Evolutionary conservation across 2,797 vertebrate species (phyloP), one percentile per base, ranked within the genome.

Genomic region (Petrocephalus sullivani): DNA sequence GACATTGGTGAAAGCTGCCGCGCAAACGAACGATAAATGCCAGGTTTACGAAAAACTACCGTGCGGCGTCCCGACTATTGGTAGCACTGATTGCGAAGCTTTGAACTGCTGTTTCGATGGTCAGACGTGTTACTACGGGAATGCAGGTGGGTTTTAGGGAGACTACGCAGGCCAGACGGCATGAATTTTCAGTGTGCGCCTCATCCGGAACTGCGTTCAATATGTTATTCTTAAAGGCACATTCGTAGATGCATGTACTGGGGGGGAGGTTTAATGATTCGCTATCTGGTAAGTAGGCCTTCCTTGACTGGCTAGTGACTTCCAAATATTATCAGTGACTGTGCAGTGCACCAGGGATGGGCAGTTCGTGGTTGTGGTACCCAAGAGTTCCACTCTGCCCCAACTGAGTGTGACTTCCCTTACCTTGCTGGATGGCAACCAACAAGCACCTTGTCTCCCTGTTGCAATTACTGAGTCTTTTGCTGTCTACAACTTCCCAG

Each of bases 381-480:
- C 93, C 87, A 95, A 87, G 91, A 91, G 94, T 10, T 89, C 92
- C 54, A 96, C 94, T 2, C n/a, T 93, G 28, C 95, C 95, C 9
- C 53, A 82, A 41, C 87, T 88, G 23, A 19, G 14, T 23, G 60
- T 88, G 23, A 28, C 5, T 0, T 57, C 88, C 2, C 46, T 88
- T 3, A 4, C 16, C 4, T 28, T 88, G 49, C 51, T 41, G 51
- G 83, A 51, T 28, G 60, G n/a, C 0, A 57, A 37, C 0, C 75
- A 92, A 0, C 21, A 53, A 33, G 14, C 16, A 14, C 28, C 51
- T 21, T 88, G 88, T 37, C 60, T 61, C 49, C 88, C 88, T 46
- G 51, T 85, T 41, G 16, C 1, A 21, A 14, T 21, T 33, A 71
- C 60, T 5, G 9, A 84, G 8, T 8, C 37, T 1, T 86, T 88